A percentile compares a stretch with the other conserved stretches of the same genome.
phyloP scores from a whole-genome alignment of 2,888 invertebrate genomes.

The Dicycla oo region DNA sequence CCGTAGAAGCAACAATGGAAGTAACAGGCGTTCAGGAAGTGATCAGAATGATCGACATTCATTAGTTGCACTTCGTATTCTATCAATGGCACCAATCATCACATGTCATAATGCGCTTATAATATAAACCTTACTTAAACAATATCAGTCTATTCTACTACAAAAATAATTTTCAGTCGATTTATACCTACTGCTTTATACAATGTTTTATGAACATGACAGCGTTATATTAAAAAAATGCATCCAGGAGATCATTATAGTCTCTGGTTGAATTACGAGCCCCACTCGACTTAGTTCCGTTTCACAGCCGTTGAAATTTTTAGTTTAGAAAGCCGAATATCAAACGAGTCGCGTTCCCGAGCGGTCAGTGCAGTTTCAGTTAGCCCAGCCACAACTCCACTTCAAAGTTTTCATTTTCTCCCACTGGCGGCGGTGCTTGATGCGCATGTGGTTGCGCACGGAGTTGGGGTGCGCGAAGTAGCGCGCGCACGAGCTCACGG shows the following conservation, averaged over 20 bases:
- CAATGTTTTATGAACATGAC: slow-evolving; percentile 77
- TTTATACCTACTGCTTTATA: slow-evolving; percentile 86
- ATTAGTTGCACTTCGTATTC: slow-evolving; percentile 85
- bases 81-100: slow-evolving; percentile 91
- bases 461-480: slow-evolving; percentile 96
- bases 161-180: slow-evolving; percentile 90
- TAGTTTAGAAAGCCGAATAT: slow-evolving; percentile 65
- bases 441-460: slow-evolving; percentile 96
- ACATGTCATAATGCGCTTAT: slow-evolving; percentile 89
- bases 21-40: slow-evolving; percentile 83
- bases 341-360: slow-evolving; percentile 44
- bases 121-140: slow-evolving; percentile 81
- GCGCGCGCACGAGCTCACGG: slow-evolving; percentile 93
- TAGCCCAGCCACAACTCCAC: slow-evolving; percentile 92
- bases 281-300: slow-evolving; percentile 71
- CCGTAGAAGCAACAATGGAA: slow-evolving; percentile 86
- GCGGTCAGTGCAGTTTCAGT: slow-evolving; percentile 62
- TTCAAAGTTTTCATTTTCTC: slow-evolving; percentile 95
- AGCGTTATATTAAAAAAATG: slow-evolving; percentile 77
- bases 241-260: slow-evolving; percentile 84
- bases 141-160: slow-evolving; percentile 90
- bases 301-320: slow-evolving; percentile 78
- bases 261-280: slow-evolving; percentile 71
- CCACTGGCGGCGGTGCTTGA: slow-evolving; percentile 95
- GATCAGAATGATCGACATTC: slow-evolving; percentile 79